Evolutionary conservation across 2,888 invertebrate species (phyloP).

Genomic region (Ormyrus rosae): DNA sequence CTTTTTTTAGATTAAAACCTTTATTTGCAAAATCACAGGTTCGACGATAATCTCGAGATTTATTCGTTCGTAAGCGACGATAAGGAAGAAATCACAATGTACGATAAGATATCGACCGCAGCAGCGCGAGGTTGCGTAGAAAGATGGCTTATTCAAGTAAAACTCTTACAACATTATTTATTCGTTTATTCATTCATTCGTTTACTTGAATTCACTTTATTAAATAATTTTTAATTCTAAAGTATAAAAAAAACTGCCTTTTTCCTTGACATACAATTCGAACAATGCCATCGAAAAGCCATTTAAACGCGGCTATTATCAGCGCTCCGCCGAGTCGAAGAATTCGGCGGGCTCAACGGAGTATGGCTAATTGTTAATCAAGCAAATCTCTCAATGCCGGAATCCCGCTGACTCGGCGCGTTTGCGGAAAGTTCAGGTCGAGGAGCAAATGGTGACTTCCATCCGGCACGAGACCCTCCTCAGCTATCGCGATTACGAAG

Average conservation of each 20-base stretch:
- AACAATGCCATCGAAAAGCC: too few relatives aligned
- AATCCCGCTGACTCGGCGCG: background rate
- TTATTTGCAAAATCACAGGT: slow-evolving; percentile 68
- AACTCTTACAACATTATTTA: background rate
- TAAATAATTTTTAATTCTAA: too few relatives aligned
- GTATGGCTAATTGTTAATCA: background rate
- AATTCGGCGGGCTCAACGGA: background rate
- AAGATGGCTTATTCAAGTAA: slow-evolving; percentile 85
- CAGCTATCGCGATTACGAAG: slow-evolving; percentile 82
- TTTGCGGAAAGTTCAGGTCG: slow-evolving; percentile 78
- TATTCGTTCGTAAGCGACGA: slow-evolving; percentile 87
- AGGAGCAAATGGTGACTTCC: slow-evolving; percentile 87
- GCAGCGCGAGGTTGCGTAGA: slow-evolving; percentile 90
- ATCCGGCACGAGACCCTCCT: slow-evolving; percentile 82
- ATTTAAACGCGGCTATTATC: too few relatives aligned
- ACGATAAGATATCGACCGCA: slow-evolving; percentile 81
- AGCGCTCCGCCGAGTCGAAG: too few relatives aligned
- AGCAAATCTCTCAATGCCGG: background rate
- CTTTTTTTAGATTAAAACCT: background rate
- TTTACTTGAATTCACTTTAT: too few relatives aligned
- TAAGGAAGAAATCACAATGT: slow-evolving; percentile 83
- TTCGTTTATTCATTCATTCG: too few relatives aligned
- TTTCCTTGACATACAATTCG: too few relatives aligned
- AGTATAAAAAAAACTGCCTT: too few relatives aligned
- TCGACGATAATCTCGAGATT: slow-evolving; percentile 85